Percentiles rank a stretch among this genome's conserved stretches.
phyloP scores from a whole-genome alignment of 1,140 invertebrate species.

The Nebria ingens region DNA sequence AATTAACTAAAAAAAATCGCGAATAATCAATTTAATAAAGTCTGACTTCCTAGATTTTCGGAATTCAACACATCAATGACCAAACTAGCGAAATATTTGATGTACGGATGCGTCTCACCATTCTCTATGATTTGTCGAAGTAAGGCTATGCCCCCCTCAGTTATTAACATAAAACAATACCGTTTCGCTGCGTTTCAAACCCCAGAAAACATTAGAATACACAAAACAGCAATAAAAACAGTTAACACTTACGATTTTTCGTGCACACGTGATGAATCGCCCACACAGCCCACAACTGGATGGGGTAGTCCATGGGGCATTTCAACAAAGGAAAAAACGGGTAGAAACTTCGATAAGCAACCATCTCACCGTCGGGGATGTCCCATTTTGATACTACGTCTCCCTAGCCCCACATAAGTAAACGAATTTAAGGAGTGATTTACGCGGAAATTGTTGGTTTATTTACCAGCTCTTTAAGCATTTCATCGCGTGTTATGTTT shows the following conservation, averaged over 20 bases:
- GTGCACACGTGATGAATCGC: constrained; percentile 74
- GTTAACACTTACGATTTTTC: constrained; percentile 54
- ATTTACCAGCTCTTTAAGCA: constrained; percentile 45
- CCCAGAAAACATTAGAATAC: constrained; percentile 17
- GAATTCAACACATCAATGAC: neutral
- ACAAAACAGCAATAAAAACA: constrained; percentile 13
- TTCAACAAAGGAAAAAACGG: constrained; percentile 64
- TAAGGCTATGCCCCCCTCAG: constrained; percentile 49
- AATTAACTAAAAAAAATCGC: too few species aligned
- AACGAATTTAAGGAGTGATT: neutral
- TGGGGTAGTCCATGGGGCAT: constrained; percentile 48
- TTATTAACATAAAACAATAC: constrained; percentile 60
- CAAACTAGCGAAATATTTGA: constrained; percentile 22
- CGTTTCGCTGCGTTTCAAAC: constrained; percentile 48
- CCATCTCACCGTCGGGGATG: constrained; percentile 68
- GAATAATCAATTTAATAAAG: too few species aligned
- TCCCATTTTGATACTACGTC: constrained; percentile 56
- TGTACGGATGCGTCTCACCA: constrained; percentile 31
- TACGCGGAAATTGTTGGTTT: too few species aligned
- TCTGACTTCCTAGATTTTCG: too few species aligned
- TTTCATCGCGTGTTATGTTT: constrained; percentile 34
- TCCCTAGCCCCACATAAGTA: constrained; percentile 24
- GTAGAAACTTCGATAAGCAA: constrained; percentile 71
- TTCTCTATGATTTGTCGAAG: constrained; percentile 36
- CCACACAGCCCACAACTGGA: constrained; percentile 76